Evolutionary conservation across 2,113 vertebrate genomes (phyloP).

Genomic region (Alligator sinensis): DNA sequence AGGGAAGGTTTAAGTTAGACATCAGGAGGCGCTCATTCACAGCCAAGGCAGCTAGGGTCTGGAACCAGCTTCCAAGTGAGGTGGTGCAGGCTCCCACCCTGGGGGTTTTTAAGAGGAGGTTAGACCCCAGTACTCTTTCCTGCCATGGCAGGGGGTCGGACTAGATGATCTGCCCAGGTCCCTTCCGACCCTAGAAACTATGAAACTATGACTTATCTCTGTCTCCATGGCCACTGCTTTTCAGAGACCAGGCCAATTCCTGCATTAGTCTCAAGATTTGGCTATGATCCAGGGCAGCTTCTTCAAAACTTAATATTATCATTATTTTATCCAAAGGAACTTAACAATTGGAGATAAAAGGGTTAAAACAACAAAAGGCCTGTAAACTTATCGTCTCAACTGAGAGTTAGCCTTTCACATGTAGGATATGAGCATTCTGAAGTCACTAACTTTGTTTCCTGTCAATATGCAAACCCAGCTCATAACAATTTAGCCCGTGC

Average conservation of each 20-base stretch:
- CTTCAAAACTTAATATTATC: slow-evolving; percentile 7
- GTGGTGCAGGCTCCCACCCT: no score
- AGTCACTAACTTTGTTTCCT: not conserved
- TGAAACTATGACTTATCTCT: not conserved
- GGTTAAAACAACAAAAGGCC: not conserved
- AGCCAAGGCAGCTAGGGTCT: no score
- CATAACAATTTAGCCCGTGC: not conserved
- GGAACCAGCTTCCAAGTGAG: no score
- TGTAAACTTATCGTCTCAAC: rapidly evolving
- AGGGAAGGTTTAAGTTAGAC: no score
- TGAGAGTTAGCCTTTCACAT: not conserved
- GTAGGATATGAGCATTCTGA: not conserved
- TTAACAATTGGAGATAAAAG: not conserved
- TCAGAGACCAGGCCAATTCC: not conserved
- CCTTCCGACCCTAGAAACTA: not conserved
- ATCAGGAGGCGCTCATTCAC: no score
- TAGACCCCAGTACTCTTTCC: no score
- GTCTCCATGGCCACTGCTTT: not conserved
- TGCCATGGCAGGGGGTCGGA: no score
- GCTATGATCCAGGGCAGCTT: slow-evolving; percentile 1
- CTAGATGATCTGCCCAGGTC: not conserved
- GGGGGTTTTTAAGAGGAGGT: no score
- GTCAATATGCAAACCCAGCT: not conserved
- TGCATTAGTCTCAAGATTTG: not conserved
- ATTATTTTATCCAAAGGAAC: slow-evolving; percentile 10